phyloP scores from a whole-genome alignment of 2,113 vertebrate genomes.

The Vanacampus margaritifer region DNA sequence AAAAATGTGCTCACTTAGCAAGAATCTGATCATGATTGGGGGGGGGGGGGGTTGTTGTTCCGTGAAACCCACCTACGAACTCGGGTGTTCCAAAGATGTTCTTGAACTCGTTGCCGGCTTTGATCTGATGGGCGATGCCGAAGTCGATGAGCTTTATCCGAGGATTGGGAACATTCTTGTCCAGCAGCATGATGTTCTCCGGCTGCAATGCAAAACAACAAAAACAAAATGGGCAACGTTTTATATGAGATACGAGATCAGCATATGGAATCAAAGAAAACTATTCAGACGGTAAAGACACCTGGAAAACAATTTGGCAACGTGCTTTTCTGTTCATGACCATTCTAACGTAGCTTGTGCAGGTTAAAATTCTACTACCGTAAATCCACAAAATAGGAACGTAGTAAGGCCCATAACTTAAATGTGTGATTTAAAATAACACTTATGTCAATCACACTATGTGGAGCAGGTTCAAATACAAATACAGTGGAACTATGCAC shows the following conservation, averaged over 20 bases:
- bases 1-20: not conserved
- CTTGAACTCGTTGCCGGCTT: conserved; percentile 95
- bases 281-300: no score
- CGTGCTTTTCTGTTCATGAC: no score
- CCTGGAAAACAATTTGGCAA: no score
- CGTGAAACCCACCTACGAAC: conserved; percentile 84
- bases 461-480: no score
- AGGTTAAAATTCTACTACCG: no score
- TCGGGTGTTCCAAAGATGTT: conserved; percentile 97
- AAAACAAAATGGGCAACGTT: not conserved
- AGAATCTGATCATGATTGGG: not conserved
- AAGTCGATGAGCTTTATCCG: conserved; percentile 98
- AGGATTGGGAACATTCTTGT: conserved; percentile 89
- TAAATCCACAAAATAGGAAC: no score
- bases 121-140: conserved; percentile 94
- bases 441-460: no score
- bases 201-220: conserved; percentile 70
- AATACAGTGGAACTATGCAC: no score
- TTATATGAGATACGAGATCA: not conserved
- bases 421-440: no score
- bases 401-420: no score
- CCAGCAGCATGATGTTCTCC: conserved; percentile 97
- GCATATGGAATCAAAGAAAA: no score
- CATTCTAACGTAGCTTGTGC: no score
- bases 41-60: not conserved